Conservation (phyloP, 2,888 invertebrate genomes). For the Hyposoter didymator region DNA sequence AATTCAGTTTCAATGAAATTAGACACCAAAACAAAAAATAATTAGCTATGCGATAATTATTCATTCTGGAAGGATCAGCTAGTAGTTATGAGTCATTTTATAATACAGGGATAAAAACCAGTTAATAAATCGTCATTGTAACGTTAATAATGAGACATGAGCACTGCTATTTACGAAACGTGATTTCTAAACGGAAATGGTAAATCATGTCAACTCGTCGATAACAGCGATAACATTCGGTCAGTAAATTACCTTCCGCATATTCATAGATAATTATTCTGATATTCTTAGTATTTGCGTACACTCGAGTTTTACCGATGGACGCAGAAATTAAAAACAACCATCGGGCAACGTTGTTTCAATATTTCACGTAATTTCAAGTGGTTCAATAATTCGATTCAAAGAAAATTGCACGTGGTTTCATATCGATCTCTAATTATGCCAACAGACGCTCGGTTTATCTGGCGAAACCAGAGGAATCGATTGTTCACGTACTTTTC, state of each 20-base stretch:
- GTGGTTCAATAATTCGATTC: neutral
- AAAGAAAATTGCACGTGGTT: neutral
- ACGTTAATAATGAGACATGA: no score
- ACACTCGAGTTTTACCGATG: neutral
- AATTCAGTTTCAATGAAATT: neutral
- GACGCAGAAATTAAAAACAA: neutral
- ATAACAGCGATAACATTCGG: neutral
- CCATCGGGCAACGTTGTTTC: neutral
- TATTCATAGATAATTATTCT: no score
- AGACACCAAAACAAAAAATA: neutral
- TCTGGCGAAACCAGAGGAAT: neutral
- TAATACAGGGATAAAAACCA: no score
- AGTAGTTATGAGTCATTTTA: no score
- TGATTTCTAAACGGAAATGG: no score
- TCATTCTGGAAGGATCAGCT: neutral
- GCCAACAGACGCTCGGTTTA: slow-evolving; percentile 3
- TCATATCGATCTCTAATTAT: slow-evolving; percentile 6
- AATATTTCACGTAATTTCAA: neutral
- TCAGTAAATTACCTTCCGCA: neutral
- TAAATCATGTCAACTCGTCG: no score
- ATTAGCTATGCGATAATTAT: slow-evolving; percentile 3
- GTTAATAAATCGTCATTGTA: no score
- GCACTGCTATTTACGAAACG: no score
- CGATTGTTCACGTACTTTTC: slow-evolving; percentile 42
- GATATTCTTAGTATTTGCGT: neutral